A percentile compares a stretch with the other conserved stretches of the same genome.
Evolutionary conservation across 2,113 vertebrate genomes (phyloP).

Genomic region (Phasianus colchicus): DNA sequence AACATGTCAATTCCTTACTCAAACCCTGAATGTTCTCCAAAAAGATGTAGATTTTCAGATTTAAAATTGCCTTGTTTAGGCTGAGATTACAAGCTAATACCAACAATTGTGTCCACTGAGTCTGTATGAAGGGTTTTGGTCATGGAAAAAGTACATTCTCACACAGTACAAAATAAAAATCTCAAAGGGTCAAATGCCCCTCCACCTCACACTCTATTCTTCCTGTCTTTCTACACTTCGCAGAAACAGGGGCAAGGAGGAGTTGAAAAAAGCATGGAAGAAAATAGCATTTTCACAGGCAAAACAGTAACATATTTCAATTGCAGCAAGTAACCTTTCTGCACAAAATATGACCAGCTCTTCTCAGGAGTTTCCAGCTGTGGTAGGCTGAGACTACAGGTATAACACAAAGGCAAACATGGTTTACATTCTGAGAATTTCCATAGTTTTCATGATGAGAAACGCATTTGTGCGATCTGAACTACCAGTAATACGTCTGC

Average conservation of each 20-base stretch:
- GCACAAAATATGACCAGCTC: not conserved
- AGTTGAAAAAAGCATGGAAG: not conserved
- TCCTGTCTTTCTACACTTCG: not conserved
- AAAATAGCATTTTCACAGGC: not conserved
- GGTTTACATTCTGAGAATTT: not conserved
- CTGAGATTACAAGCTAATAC: slow-evolving; percentile 14
- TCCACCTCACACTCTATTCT: not conserved
- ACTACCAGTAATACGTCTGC: not conserved
- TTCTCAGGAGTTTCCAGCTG: not conserved
- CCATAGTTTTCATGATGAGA: not conserved
- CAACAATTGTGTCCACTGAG: not conserved
- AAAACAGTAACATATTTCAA: not conserved
- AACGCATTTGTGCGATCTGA: not conserved
- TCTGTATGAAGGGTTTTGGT: slow-evolving; percentile 27
- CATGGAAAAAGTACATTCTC: slow-evolving; percentile 7
- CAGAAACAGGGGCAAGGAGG: not conserved
- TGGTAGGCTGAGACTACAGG: not conserved
- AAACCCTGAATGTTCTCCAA: not conserved
- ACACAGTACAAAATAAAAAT: slow-evolving; percentile 4
- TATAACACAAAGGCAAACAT: not conserved
- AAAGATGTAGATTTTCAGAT: slow-evolving; percentile 9
- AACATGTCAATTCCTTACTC: not conserved
- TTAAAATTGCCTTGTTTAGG: not conserved
- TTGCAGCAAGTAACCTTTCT: not conserved
- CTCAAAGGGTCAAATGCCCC: not conserved